Evolutionary conservation across 2,113 vertebrate genomes (phyloP).

Genomic region (Dasyornis broadbenti): DNA sequence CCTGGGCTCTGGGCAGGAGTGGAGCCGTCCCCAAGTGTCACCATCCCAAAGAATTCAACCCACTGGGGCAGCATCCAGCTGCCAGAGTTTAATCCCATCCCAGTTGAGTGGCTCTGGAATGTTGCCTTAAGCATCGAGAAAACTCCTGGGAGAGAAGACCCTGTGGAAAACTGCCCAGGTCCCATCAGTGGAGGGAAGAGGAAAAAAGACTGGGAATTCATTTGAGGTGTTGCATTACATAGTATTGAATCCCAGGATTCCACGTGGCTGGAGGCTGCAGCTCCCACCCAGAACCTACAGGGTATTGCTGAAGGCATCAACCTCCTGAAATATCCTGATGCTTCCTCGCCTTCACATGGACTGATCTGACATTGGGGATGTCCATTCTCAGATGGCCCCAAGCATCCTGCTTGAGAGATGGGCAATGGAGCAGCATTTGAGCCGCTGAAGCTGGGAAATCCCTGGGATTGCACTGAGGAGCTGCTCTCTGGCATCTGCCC

Average conservation of each 20-base stretch:
- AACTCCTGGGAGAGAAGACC: background rate
- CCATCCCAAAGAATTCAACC: background rate
- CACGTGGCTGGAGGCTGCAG: background rate
- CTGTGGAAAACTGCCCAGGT: background rate
- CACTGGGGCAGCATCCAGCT: background rate
- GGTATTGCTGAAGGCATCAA: background rate
- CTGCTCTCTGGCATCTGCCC: background rate
- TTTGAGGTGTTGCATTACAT: background rate
- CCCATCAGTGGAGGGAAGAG: background rate
- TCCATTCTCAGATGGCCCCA: accelerated
- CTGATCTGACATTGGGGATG: accelerated
- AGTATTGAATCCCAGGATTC: accelerated
- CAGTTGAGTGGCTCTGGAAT: background rate
- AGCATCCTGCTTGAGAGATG: accelerated
- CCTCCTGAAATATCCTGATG: background rate
- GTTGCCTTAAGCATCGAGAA: accelerated
- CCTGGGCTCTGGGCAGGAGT: accelerated
- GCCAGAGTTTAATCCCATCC: background rate
- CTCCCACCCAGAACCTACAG: background rate
- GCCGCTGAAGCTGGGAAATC: accelerated
- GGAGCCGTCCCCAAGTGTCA: accelerated
- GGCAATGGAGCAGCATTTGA: accelerated
- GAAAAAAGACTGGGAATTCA: accelerated
- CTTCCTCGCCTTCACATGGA: background rate
- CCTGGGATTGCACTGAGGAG: background rate